phyloP scores from a whole-genome alignment of 2,888 invertebrate species.

The Erynnis tages region DNA sequence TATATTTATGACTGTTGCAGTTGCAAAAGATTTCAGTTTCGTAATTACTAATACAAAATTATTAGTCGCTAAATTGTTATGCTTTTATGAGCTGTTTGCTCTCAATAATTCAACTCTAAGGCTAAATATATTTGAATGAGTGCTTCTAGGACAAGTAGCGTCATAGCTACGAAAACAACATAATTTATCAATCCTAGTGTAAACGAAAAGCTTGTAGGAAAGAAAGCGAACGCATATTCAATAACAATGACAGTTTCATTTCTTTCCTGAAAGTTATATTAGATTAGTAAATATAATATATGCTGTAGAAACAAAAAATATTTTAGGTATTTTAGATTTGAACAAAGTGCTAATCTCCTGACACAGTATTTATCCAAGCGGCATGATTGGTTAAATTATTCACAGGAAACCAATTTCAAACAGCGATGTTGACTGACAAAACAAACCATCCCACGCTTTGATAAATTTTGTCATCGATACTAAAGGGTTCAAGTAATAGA shows the following conservation, averaged over 20 bases:
- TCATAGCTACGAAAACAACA: not conserved
- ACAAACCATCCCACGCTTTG: constrained; percentile 12
- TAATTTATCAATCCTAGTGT: not conserved
- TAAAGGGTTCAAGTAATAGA: not conserved
- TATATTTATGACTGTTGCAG: constrained; percentile 14
- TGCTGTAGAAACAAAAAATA: not conserved
- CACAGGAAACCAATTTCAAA: constrained; percentile 51
- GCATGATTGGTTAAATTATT: constrained; percentile 30
- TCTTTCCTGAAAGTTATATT: too few species aligned
- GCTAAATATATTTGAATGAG: not conserved
- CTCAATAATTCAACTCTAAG: constrained; percentile 7
- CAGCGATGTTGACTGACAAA: constrained; percentile 32
- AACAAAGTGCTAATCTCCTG: too few species aligned
- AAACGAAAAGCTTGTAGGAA: too few species aligned
- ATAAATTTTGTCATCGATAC: not conserved
- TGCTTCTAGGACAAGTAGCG: not conserved
- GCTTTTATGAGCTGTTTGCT: constrained; percentile 9
- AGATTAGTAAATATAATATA: too few species aligned
- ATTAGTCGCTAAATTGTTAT: constrained; percentile 16
- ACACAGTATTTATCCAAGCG: not conserved
- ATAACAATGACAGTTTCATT: too few species aligned
- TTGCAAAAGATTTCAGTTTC: constrained; percentile 11
- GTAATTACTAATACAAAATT: constrained; percentile 13
- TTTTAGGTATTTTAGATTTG: too few species aligned
- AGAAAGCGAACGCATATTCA: too few species aligned